phyloP scores from a whole-genome alignment of 2,797 vertebrate species.

The Pteropus rufus region DNA sequence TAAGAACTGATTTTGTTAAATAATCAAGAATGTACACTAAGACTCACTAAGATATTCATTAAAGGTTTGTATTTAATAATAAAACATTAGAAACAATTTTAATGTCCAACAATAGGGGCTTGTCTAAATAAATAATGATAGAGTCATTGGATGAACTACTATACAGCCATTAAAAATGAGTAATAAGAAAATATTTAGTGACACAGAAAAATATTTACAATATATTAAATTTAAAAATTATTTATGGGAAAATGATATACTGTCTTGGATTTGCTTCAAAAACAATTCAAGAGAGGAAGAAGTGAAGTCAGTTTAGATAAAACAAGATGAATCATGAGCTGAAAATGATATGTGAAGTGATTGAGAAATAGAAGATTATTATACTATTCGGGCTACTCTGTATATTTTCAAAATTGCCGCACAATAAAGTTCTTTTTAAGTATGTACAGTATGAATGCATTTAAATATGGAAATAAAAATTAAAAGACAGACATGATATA shows the following conservation, averaged over 20 bases:
- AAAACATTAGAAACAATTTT: not conserved
- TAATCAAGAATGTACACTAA: not conserved
- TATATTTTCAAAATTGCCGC: not conserved
- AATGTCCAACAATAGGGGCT: not conserved
- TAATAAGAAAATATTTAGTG: not conserved
- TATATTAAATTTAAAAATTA: not conserved
- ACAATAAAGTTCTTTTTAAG: not conserved
- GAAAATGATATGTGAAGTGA: not conserved
- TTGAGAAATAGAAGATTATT: not conserved
- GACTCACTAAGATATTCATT: not conserved
- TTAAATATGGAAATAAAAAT: not conserved
- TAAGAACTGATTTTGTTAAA: not conserved
- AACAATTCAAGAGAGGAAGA: not conserved
- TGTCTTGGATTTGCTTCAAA: not conserved
- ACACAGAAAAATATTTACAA: not conserved
- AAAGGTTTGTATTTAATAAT: not conserved
- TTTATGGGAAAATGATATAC: not conserved
- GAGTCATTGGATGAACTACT: not conserved
- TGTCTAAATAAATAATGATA: not conserved
- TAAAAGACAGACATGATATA: not conserved
- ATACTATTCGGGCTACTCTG: not conserved
- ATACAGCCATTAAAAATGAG: not conserved
- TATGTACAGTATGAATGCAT: not conserved
- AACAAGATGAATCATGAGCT: not conserved
- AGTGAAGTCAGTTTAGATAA: not conserved